phyloP scores from a whole-genome alignment of 2,113 vertebrate genomes.

The Mellivora capensis region DNA sequence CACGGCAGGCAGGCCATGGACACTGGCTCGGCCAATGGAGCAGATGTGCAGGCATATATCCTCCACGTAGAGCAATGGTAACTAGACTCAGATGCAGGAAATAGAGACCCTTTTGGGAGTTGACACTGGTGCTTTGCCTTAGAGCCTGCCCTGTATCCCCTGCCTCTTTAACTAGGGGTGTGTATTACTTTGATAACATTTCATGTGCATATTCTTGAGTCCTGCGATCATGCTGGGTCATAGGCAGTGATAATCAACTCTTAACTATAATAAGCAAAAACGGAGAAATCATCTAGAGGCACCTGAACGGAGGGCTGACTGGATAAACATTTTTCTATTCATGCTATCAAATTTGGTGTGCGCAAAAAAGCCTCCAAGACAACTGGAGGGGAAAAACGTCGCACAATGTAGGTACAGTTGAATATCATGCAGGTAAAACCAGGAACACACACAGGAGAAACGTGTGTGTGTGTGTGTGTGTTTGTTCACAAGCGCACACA shows the following conservation, averaged over 20 bases:
- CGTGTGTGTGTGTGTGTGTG: too few species aligned
- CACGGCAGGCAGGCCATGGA: neutral
- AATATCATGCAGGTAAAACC: neutral
- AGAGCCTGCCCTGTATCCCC: neutral
- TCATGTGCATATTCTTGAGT: neutral
- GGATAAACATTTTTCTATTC: neutral
- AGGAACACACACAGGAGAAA: neutral
- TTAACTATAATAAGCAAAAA: neutral
- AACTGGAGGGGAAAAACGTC: neutral
- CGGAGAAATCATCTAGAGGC: neutral
- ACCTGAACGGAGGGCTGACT: neutral
- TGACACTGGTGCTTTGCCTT: neutral
- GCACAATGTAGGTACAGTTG: rapidly evolving
- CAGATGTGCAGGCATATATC: neutral
- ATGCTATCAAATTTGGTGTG: neutral
- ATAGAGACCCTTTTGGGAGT: neutral
- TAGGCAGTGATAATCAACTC: neutral
- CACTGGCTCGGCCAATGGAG: rapidly evolving
- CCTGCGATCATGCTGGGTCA: neutral
- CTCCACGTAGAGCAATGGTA: neutral
- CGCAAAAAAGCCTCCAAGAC: neutral
- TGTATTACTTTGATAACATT: neutral
- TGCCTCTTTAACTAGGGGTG: neutral
- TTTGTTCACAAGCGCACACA: rapidly evolving
- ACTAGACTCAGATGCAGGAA: neutral